phyloP scores from a whole-genome alignment of 2,113 vertebrate genomes.

The Cyanoderma ruficeps region DNA sequence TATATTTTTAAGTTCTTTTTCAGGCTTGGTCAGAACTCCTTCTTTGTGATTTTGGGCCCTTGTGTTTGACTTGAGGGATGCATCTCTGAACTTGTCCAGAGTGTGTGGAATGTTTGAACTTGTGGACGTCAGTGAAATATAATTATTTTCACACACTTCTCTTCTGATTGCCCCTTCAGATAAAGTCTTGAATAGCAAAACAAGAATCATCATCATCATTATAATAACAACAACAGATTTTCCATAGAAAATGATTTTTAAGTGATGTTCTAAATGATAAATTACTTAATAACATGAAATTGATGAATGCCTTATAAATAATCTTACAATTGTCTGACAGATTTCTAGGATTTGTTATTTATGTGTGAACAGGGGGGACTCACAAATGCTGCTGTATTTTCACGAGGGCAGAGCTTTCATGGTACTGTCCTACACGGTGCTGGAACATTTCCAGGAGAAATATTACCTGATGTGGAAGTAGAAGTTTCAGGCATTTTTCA shows the following conservation, averaged over 20 bases:
- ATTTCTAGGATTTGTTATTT: constrained; percentile 2
- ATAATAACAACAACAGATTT: neutral
- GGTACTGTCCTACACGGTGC: rapidly evolving
- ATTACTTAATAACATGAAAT: neutral
- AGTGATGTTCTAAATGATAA: neutral
- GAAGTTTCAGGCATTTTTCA: neutral
- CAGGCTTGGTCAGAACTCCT: neutral
- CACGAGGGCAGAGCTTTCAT: neutral
- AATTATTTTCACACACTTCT: neutral
- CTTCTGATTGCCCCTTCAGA: neutral
- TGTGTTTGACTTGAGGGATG: neutral
- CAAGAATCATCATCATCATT: neutral
- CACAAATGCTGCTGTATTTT: neutral
- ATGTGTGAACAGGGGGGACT: neutral
- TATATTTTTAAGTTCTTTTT: neutral
- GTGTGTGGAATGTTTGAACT: neutral
- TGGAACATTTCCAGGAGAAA: neutral
- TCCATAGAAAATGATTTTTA: neutral
- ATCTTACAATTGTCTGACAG: neutral
- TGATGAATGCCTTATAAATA: neutral
- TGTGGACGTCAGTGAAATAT: neutral
- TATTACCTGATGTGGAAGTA: neutral
- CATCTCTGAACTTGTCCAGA: neutral
- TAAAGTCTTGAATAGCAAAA: neutral
- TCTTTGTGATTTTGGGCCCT: neutral